Evolutionary conservation across 2,888 invertebrate genomes (phyloP).

Genomic region (Cosmopolites sordidus): DNA sequence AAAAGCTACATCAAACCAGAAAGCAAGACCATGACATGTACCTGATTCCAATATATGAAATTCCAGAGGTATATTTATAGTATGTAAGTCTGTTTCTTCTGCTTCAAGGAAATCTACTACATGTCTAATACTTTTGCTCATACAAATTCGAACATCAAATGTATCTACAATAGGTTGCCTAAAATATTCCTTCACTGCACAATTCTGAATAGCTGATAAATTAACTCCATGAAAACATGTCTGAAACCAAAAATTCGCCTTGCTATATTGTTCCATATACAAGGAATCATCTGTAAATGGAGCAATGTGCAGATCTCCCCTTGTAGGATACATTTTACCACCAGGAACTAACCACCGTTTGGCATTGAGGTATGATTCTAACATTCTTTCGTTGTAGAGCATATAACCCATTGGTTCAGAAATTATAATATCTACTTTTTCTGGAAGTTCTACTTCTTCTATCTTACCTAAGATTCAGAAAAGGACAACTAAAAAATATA

Average conservation of each 20-base stretch:
- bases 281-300: constrained; percentile 97
- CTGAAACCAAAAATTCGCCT: constrained; percentile 99
- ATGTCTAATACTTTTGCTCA: constrained; percentile 90
- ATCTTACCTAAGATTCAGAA: constrained; percentile 61
- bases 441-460: constrained; percentile 94
- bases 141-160: constrained; percentile 95
- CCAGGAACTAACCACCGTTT: constrained; percentile 93
- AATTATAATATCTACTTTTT: constrained; percentile 93
- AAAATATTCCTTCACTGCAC: constrained; percentile 96
- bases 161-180: constrained; percentile 36
- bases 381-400: constrained; percentile 98
- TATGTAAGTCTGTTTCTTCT: constrained; percentile 88
- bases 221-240: constrained; percentile 98
- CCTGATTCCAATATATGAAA: constrained; percentile 90
- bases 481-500: no score
- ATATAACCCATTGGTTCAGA: constrained; percentile 99
- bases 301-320: constrained; percentile 94
- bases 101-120: constrained; percentile 91
- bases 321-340: constrained; percentile 96
- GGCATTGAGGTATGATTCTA: constrained; percentile 97
- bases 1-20: constrained; percentile 99
- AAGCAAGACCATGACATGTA: constrained; percentile 94
- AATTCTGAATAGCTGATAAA: constrained; percentile 82
- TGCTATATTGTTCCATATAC: constrained; percentile 96
- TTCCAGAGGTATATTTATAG: constrained; percentile 91